Evolutionary conservation across 2,113 vertebrate species (phyloP), one percentile per base, ranked within the genome.

Genomic region (Anhinga anhinga): DNA sequence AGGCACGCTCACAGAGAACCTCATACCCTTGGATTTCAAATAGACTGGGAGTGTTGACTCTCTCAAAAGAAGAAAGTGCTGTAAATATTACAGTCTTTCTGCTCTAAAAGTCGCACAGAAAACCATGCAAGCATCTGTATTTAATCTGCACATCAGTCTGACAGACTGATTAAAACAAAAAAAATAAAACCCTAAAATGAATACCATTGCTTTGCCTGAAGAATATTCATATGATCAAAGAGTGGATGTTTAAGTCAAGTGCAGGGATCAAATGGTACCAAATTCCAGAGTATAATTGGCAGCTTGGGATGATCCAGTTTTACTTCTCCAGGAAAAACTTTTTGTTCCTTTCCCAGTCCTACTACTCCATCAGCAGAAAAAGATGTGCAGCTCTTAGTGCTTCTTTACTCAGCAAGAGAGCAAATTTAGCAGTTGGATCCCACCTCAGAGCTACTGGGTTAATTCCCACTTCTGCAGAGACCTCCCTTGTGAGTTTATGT

Each of bases 191-290:
- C 42, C 77, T 82, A 82, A 96, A 96, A 83, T 79, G 19, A 94
- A 91, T 93, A 91, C 74, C 88, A 92, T 78, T 91, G 82, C 47
- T 90, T 88, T 95, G 85, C 86, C 88, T 93, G 85, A 93, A 97
- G 89, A 97, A 85, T 95, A 96, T 82, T 88, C 71, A 59, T 88
- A 52, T 70, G 83, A 97, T 97, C 95, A 95, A 97, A 97, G 80
- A 83, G 9, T 74, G 53, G 34, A 96, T 96, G 83, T 70, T 91
- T 93, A 96, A 97, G 92, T 96, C 93, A 97, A 97, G 95, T 97
- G 95, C 87, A 95, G 83, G 66, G 73, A 95, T 95, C 86, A 95
- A 94, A 97, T 88, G 65, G 56, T 95, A 96, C 71, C 34, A 73
- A 71, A 96, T 96, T 97, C 77, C 88, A 89, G 59, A 59, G 34